Percentiles rank a stretch among this genome's conserved stretches.
Evolutionary conservation across 2,888 invertebrate genomes (phyloP).

Genomic region (Acrobasis consociella): DNA sequence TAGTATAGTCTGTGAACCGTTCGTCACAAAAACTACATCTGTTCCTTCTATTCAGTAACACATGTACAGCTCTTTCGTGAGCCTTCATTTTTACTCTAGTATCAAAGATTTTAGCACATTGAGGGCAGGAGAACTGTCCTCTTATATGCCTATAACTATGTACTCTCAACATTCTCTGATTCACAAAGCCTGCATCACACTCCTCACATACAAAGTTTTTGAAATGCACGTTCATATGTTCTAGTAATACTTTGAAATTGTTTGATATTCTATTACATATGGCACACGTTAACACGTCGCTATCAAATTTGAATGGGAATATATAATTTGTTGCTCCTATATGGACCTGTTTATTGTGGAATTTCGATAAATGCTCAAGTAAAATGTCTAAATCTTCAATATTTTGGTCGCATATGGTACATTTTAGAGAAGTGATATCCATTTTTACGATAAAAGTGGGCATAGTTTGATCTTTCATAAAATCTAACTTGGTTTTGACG

Average conservation of each 20-base stretch:
- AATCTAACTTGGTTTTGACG: conserved; percentile 44
- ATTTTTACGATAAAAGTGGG: conserved; percentile 49
- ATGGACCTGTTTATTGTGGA: conserved; percentile 43
- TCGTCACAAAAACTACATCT: conserved; percentile 61
- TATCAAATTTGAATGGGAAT: conserved; percentile 52
- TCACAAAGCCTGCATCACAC: conserved; percentile 72
- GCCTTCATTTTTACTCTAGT: conserved; percentile 48
- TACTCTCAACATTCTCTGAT: conserved; percentile 47
- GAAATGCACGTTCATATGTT: conserved; percentile 63
- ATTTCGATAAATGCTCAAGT: conserved; percentile 41
- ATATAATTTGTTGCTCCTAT: conserved; percentile 47
- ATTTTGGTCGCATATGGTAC: conserved; percentile 43
- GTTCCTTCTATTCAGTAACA: conserved; percentile 44
- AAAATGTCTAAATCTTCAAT: conserved; percentile 40
- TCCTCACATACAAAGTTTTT: conserved; percentile 74
- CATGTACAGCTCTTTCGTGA: conserved; percentile 51
- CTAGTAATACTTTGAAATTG: conserved; percentile 53
- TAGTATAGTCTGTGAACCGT: conserved; percentile 64
- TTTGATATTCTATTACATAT: conserved; percentile 43
- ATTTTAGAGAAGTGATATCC: conserved; percentile 52
- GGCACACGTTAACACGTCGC: conserved; percentile 38
- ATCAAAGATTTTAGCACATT: conserved; percentile 51
- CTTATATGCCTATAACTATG: conserved; percentile 59
- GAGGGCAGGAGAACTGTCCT: conserved; percentile 48
- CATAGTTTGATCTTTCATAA: conserved; percentile 46